A percentile compares a stretch with the other conserved stretches of the same genome.
phyloP scores from a whole-genome alignment of 2,797 vertebrate genomes.

The Megalops cyprinoides region DNA sequence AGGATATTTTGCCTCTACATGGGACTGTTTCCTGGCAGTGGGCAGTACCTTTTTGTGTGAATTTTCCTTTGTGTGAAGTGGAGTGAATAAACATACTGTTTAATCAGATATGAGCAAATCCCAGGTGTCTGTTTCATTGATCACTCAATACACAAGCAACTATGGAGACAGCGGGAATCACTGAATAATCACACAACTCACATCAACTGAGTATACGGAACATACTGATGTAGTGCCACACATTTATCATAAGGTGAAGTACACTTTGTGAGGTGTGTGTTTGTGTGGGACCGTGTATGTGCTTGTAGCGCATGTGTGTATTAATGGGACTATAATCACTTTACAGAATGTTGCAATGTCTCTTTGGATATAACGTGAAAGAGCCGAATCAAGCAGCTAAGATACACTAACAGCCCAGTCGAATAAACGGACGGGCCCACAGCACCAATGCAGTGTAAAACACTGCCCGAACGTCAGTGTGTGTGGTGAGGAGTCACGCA shows the following conservation, averaged over 20 bases:
- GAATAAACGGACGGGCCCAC: slow-evolving; percentile 3
- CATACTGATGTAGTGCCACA: not conserved
- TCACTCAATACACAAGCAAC: not conserved
- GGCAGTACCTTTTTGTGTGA: not conserved
- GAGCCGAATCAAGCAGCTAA: not conserved
- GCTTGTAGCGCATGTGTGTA: not conserved
- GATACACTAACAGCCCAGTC: not conserved
- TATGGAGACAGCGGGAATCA: not conserved
- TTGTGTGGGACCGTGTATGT: not conserved
- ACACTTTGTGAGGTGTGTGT: not conserved
- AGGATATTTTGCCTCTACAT: not conserved
- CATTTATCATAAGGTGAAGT: not conserved
- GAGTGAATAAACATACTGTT: not conserved
- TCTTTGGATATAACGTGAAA: no score
- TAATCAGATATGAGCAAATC: not conserved
- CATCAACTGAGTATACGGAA: no score
- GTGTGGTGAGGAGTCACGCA: not conserved
- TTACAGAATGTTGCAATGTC: not conserved
- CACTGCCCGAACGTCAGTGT: not conserved
- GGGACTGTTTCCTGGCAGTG: not conserved
- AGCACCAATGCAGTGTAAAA: not conserved
- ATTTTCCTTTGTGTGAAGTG: not conserved
- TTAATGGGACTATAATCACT: not conserved
- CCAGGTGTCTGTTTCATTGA: not conserved
- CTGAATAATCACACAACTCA: no score